Conservation (phyloP, 2,113 vertebrate genomes). For the Indicator maculatus region DNA sequence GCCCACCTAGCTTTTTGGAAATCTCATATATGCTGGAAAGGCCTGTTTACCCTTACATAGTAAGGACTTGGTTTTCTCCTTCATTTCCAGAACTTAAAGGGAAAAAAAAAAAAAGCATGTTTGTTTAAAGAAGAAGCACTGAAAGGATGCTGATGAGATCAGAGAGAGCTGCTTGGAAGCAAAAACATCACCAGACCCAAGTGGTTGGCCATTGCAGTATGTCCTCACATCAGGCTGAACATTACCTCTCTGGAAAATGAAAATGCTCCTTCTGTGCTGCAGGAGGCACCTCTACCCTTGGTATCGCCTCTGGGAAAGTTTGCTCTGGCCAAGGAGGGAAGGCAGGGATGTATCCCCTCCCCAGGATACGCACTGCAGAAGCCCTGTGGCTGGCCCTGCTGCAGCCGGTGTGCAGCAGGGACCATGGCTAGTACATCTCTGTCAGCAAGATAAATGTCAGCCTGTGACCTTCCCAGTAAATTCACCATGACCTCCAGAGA, state of each 20-base stretch:
- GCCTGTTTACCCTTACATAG: background rate
- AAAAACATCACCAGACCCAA: background rate
- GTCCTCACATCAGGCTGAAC: background rate
- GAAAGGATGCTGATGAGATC: background rate
- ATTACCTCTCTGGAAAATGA: background rate
- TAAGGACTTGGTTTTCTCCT: background rate
- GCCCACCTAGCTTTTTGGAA: background rate
- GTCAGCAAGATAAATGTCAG: accelerated
- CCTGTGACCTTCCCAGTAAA: background rate
- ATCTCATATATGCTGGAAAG: background rate
- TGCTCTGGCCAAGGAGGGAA: background rate
- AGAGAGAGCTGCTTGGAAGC: background rate
- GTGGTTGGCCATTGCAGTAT: accelerated
- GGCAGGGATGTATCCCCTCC: background rate
- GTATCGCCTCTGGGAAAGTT: background rate
- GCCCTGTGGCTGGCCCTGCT: accelerated
- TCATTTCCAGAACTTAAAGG: background rate
- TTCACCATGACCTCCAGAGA: background rate
- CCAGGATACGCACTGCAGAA: background rate
- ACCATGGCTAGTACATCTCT: accelerated
- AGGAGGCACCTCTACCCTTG: background rate
- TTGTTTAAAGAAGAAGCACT: background rate
- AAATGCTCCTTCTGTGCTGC: background rate
- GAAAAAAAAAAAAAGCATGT: background rate
- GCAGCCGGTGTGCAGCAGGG: accelerated